phyloP scores from a whole-genome alignment of 2,797 vertebrate genomes.

The Peromyscus eremicus region DNA sequence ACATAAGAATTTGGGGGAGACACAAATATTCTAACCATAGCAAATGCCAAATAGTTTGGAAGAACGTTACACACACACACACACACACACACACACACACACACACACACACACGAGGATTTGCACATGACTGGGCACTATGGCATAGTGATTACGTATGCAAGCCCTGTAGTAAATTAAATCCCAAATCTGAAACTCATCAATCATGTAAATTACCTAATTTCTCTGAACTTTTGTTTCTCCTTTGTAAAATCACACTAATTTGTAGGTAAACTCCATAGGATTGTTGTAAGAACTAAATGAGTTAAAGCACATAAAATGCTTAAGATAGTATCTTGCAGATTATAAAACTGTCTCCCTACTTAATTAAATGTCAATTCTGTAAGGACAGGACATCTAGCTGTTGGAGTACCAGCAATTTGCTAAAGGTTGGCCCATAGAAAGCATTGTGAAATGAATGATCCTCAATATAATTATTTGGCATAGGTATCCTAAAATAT shows the following conservation, averaged over 20 bases:
- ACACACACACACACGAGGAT: background rate
- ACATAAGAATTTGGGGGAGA: constrained; percentile 5
- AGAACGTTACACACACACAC: background rate
- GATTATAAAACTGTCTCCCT: constrained; percentile 41
- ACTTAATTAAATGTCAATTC: constrained; percentile 45
- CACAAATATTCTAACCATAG: constrained; percentile 19
- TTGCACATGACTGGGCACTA: background rate
- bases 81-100: too few species aligned
- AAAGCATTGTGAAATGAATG: constrained; percentile 52
- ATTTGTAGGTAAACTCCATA: constrained; percentile 23
- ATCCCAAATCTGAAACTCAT: background rate
- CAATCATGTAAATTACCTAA: constrained; percentile 23
- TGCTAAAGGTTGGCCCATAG: background rate
- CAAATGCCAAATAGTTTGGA: constrained; percentile 35
- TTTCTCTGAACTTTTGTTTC: constrained; percentile 54
- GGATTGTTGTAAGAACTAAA: constrained; percentile 44
- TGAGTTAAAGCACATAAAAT: constrained; percentile 49
- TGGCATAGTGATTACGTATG: background rate
- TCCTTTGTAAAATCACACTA: constrained; percentile 49
- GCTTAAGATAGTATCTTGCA: constrained; percentile 22
- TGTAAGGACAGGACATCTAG: background rate
- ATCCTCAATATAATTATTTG: constrained; percentile 19
- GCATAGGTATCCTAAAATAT: background rate
- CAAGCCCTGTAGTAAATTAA: constrained; percentile 51
- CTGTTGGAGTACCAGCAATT: constrained; percentile 41